Conservation (phyloP, 92 coral and sea anemone genomes). For the Siderastrea radians region DNA sequence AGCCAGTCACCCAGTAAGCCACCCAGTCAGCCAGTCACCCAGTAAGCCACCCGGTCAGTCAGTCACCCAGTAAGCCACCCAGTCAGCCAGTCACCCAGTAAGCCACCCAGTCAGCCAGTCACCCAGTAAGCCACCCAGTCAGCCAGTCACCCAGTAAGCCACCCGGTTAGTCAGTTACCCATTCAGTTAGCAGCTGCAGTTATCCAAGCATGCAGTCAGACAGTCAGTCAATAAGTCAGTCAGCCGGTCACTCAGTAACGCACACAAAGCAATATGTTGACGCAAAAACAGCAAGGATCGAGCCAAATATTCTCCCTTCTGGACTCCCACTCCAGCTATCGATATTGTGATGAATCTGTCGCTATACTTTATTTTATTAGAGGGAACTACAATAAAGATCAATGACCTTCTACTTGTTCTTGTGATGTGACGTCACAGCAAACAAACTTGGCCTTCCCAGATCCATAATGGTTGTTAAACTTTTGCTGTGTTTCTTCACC, state of each 20-base stretch:
- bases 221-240: not conserved
- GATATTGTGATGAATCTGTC: too few species aligned
- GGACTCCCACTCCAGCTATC: too few species aligned
- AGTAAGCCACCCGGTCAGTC: too few species aligned
- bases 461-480: slow-evolving; percentile 60
- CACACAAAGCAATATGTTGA: too few species aligned
- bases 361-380: not conserved
- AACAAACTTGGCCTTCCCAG: slow-evolving; percentile 58
- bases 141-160: not conserved
- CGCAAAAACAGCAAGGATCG: too few species aligned
- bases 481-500: slow-evolving; percentile 67
- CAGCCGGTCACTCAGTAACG: too few species aligned
- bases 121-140: not conserved
- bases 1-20: not conserved
- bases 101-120: not conserved
- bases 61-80: not conserved
- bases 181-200: not conserved
- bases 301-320: too few species aligned
- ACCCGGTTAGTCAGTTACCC: not conserved
- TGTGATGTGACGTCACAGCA: slow-evolving; percentile 75
- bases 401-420: slow-evolving; percentile 71
- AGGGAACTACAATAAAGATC: not conserved
- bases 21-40: not conserved
- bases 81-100: not conserved
- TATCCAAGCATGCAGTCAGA: not conserved